Conservation (phyloP, 2,888 invertebrate genomes). For the Melieria crassipennis region DNA sequence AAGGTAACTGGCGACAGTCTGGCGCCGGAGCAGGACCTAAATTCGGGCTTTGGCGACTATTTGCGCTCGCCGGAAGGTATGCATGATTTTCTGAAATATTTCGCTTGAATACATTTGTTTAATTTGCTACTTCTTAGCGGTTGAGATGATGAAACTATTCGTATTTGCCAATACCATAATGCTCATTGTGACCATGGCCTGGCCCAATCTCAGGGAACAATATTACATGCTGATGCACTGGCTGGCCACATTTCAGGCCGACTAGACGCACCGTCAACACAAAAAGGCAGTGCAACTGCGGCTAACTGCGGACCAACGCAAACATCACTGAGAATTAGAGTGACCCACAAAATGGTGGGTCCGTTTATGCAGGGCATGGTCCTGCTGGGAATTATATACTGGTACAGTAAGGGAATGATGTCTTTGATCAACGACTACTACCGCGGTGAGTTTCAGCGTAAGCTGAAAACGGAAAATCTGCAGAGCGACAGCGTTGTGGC, state of each 20-base stretch:
- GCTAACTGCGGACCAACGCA: background rate
- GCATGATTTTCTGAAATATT: background rate
- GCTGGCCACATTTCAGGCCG: constrained; percentile 55
- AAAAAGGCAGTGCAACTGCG: constrained; percentile 1
- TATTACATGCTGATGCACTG: constrained; percentile 69
- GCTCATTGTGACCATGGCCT: constrained; percentile 76
- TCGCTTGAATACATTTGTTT: background rate
- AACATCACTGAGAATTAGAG: background rate
- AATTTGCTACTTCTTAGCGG: constrained; percentile 65
- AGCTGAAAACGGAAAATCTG: constrained; percentile 46
- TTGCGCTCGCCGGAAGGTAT: constrained; percentile 63
- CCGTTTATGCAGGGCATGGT: constrained; percentile 73
- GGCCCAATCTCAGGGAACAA: constrained; percentile 76
- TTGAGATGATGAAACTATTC: constrained; percentile 83
- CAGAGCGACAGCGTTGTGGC: background rate
- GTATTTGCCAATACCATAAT: constrained; percentile 80
- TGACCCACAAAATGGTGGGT: constrained; percentile 70
- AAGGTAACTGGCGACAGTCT: constrained; percentile 26
- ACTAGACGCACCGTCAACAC: constrained; percentile 9
- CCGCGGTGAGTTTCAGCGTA: constrained; percentile 73
- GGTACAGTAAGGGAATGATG: constrained; percentile 78
- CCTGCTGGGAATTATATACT: constrained; percentile 74
- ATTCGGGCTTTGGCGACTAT: constrained; percentile 65
- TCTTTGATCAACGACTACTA: constrained; percentile 80
- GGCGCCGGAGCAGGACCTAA: constrained; percentile 56